Evolutionary conservation across 2,797 vertebrate species (phyloP), one percentile per base, ranked within the genome.

Genomic region (Anguilla pacifica): DNA sequence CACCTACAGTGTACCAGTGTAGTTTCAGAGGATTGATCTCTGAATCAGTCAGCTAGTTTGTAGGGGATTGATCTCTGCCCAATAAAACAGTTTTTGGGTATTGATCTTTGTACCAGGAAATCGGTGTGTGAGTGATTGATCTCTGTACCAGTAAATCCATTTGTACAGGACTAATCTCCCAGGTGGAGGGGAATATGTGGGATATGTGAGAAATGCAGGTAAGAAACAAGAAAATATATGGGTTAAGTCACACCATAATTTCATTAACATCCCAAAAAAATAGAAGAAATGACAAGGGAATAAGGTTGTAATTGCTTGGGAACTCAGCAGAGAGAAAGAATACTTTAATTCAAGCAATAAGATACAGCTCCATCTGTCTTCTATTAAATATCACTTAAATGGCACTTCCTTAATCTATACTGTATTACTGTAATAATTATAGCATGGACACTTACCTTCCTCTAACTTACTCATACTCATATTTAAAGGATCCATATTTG

Each of bases 281-380:
- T 2, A 55, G 0, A 9, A 39, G 77, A 83, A 81, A 72, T 6
- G 46, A n/a, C 35, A 43, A 61, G 39, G 74, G 77, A 85, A 57
- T 53, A 6, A 51, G 17, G 77, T 39, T 84, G 39, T 70, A 46
- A 86, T 46, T 70, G 35, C 85, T 51, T 28, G 64, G 61, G 85
- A 72, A 51, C 31, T 81, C 43, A 84, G 0, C 67, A 51, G 53
- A 39, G 22, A 7, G n/a, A 17, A 55, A 46, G 43, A 83, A 86
- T 55, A 0, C 67, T 77, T 83, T 57, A 88, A 90, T 72, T 86
- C 2, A 61, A 1, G 2, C 53, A 89, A 88, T 74, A 31, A 25
- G 15, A 35, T 10, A 64, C 43, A 64, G 67, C 22, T 87, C 85
- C 88, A 88, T 90, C 89, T 89, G 87, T 31, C 88, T 77, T 61